phyloP scores from a whole-genome alignment of 2,113 vertebrate genomes.

The Trogon surrucura region DNA sequence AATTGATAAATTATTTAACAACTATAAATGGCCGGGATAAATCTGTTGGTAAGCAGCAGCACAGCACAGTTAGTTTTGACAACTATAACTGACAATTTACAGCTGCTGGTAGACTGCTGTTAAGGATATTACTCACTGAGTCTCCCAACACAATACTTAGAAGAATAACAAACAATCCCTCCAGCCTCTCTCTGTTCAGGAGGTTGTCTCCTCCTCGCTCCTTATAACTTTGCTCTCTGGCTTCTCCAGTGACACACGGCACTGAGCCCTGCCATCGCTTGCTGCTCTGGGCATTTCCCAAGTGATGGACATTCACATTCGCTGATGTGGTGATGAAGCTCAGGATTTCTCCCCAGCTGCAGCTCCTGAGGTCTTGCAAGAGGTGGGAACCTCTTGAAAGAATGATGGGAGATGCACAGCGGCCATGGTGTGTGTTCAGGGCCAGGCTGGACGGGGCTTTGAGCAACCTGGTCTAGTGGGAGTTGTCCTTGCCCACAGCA shows the following conservation, averaged over 20 bases:
- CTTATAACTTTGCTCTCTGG: background rate
- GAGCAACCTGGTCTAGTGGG: too few relatives aligned
- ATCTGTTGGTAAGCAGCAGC: constrained; percentile 6
- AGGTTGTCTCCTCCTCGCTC: background rate
- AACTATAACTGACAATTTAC: background rate
- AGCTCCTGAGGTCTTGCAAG: background rate
- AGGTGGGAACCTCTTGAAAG: background rate
- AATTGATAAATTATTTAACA: constrained; percentile 24
- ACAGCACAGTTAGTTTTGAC: background rate
- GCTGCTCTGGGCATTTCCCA: background rate
- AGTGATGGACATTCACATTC: background rate
- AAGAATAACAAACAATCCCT: background rate
- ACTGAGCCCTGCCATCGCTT: background rate
- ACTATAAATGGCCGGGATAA: background rate
- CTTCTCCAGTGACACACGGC: background rate
- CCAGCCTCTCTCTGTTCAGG: background rate
- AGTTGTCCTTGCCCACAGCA: too few relatives aligned
- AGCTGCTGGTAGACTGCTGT: background rate
- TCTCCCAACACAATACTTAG: background rate
- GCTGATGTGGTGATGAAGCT: background rate
- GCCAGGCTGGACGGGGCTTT: too few relatives aligned
- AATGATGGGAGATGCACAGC: background rate
- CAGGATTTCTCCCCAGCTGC: background rate
- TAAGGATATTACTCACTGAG: background rate
- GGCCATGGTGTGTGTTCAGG: background rate